Percentiles rank a stretch among this genome's conserved stretches.
Evolutionary conservation across 2,888 invertebrate genomes (phyloP).

Genomic region (Caenorhabditis sinica): DNA sequence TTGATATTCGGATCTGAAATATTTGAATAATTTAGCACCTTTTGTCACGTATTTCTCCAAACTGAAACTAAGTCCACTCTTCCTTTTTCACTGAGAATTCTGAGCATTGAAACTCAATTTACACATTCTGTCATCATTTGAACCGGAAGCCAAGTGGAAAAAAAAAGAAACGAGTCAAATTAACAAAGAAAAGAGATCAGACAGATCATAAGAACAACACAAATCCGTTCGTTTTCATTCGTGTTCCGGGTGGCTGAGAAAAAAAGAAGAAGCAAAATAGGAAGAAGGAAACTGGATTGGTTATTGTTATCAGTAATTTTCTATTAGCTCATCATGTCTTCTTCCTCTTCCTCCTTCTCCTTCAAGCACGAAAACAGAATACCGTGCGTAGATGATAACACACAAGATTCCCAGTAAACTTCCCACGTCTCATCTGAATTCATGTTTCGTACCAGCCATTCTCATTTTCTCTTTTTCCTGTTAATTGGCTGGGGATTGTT

Average conservation of each 20-base stretch:
- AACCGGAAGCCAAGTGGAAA: neutral
- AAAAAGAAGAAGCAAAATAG: too few species aligned
- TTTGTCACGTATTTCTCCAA: conserved; percentile 26
- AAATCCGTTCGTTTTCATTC: conserved; percentile 29
- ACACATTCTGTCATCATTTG: conserved; percentile 3
- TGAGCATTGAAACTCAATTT: conserved; percentile 22
- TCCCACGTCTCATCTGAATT: conserved; percentile 4
- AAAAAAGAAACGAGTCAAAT: conserved; percentile 16
- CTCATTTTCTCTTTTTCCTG: neutral
- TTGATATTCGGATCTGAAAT: conserved; percentile 13
- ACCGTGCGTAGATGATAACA: neutral
- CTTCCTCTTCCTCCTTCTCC: neutral
- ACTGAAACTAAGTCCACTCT: neutral
- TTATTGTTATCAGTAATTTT: neutral
- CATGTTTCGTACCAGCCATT: conserved; percentile 17
- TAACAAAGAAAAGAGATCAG: conserved; percentile 17
- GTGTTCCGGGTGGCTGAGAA: neutral
- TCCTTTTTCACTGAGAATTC: neutral
- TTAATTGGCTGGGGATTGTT: conserved; percentile 35
- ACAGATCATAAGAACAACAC: conserved; percentile 14
- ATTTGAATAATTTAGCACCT: neutral
- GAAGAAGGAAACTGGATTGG: conserved; percentile 8
- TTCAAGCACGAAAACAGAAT: conserved; percentile 4
- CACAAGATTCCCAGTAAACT: conserved; percentile 1
- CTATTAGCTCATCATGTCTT: conserved; percentile 6